Percentiles rank a stretch among this genome's conserved stretches.
These are phyloP conservation scores for Orycteropus afer DNA, from an alignment of 2,113 vertebrate species.

Conservation along the genomic window DNA sequence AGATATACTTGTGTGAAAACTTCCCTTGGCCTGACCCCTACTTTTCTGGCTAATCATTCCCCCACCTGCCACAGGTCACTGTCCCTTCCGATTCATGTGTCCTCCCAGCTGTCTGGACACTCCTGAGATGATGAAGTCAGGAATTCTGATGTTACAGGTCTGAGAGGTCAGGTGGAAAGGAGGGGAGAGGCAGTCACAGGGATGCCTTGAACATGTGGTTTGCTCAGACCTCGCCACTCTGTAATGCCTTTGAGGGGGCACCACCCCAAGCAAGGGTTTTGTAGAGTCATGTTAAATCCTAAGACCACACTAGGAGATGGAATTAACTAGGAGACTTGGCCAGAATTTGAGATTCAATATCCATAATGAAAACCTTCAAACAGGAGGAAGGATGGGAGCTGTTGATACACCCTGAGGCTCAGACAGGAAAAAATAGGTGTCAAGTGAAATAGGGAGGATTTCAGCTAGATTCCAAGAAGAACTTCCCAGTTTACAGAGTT, in stretches of 20 bases:
- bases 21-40: background rate
- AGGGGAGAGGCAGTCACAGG: too few species aligned
- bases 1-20: accelerated
- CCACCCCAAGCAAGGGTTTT: background rate
- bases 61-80: background rate
- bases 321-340: background rate
- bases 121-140: background rate
- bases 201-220: background rate
- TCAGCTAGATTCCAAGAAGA: constrained; percentile 13
- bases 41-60: background rate
- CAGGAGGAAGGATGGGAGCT: background rate
- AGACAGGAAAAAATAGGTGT: background rate
- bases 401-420: too few species aligned
- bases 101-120: background rate
- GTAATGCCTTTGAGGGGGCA: too few species aligned
- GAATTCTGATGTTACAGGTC: background rate
- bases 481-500: background rate
- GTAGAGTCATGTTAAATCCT: background rate
- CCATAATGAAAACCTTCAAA: background rate
- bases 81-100: background rate
- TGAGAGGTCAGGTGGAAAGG: background rate
- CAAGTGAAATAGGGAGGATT: background rate
- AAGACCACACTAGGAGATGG: background rate
- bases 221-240: too few species aligned
- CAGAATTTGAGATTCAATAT: background rate